Base-by-base conservation (phyloP, 2,797 vertebrate species). In the Chaetodon trifasciatus region DNA sequence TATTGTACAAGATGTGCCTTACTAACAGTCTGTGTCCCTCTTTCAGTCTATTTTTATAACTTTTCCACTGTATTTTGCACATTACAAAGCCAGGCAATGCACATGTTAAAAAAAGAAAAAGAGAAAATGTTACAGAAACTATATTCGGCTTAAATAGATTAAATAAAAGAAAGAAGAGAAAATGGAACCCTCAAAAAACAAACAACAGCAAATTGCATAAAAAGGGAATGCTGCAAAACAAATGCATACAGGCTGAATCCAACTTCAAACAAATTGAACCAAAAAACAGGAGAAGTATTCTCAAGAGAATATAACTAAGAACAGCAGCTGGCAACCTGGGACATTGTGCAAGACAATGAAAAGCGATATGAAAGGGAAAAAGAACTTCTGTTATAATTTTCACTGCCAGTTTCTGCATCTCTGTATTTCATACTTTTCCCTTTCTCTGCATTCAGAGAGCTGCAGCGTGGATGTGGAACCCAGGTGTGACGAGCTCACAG, bases 401-500 rank as follows among this genome's bases (percentile, higher is more conserved):
- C 47, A 16, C 11, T 21, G 24, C 19, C 40, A 40, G 50, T 62
- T 44, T 57, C 7, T 70, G 16, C 8, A 28, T 9, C 0, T 68
- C 15, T 19, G 32, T 23, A 13, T 57, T 39, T 28, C 7, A 46
- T 17, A 40, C 32, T 23, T 42, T 42, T 50, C 3, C 28, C 12
- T 24, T 9, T 32, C 44, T 70, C 44, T 70, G 66, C 56, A 66
- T 58, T 42, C 40, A 28, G 64, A 68, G 50, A 49, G 70, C 68
- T 76, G 72, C 67, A 24, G 60, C 8, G 5, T 62, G 61, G 61
- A 61, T 56, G n/a, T 68, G 72, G 89, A 83, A 62, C 81, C 57
- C 89, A 89, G 88, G 81, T 89, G 83, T 88, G 88, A 90, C 74
- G 42, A 53, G 39, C 63, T 78, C 78, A 70, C 91, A 91, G 90